Conservation (phyloP, 1,140 invertebrate genomes). For the Paralvinella palmiformis region DNA sequence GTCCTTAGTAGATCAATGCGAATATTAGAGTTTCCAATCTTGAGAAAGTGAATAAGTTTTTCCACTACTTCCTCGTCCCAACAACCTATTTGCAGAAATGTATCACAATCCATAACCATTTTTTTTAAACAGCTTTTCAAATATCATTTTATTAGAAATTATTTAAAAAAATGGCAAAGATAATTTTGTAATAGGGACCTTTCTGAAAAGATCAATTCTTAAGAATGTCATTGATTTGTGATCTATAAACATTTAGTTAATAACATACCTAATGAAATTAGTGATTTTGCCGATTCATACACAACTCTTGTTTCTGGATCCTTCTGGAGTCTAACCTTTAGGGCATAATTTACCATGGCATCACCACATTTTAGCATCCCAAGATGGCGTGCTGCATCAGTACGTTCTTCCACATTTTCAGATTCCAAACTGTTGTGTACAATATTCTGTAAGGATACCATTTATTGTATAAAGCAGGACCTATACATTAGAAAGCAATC, state of each 20-base stretch:
- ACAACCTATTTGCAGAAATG: too few species aligned
- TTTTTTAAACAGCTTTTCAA: too few species aligned
- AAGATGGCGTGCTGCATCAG: constrained; percentile 43
- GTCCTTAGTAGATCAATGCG: constrained; percentile 38
- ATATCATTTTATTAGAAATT: too few species aligned
- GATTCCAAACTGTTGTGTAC: constrained; percentile 39
- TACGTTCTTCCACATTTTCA: constrained; percentile 33
- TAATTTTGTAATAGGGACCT: too few species aligned
- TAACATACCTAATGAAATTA: constrained; percentile 41
- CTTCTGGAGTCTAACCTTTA: constrained; percentile 32
- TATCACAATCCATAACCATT: too few species aligned
- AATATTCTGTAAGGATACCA: constrained; percentile 28
- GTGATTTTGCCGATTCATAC: constrained; percentile 45
- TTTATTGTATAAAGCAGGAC: neutral
- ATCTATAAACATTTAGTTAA: too few species aligned
- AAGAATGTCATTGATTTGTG: too few species aligned
- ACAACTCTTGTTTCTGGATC: constrained; percentile 38
- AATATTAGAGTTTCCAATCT: constrained; percentile 38
- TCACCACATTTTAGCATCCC: constrained; percentile 39
- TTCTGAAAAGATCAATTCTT: too few species aligned
- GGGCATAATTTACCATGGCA: constrained; percentile 42
- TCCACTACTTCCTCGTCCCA: constrained; percentile 44
- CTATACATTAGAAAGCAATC: neutral
- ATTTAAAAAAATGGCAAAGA: too few species aligned
- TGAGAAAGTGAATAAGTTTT: constrained; percentile 36